phyloP scores from a whole-genome alignment of 1,140 invertebrate species.

The Drosophila pruinosa region DNA sequence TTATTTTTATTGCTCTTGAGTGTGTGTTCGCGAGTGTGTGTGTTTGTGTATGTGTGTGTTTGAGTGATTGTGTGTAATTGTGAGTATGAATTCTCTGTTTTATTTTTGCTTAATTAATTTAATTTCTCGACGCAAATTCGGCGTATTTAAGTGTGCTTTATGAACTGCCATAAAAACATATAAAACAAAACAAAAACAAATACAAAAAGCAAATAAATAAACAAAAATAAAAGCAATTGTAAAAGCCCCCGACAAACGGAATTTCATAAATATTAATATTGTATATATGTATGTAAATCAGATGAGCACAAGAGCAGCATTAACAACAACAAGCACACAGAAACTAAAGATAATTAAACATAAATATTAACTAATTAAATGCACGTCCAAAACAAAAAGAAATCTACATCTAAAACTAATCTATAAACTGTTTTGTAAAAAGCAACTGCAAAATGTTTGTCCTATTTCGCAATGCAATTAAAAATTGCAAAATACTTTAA shows the following conservation, averaged over 20 bases:
- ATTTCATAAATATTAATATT: slow-evolving; percentile 72
- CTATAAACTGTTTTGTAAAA: slow-evolving; percentile 33
- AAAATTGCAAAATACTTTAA: slow-evolving; percentile 70
- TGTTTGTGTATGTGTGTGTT: slow-evolving; percentile 26
- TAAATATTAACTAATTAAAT: slow-evolving; percentile 55
- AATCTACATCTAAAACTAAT: not conserved
- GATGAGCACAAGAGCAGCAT: slow-evolving; percentile 22
- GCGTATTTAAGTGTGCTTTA: slow-evolving; percentile 74
- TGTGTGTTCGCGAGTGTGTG: slow-evolving; percentile 29
- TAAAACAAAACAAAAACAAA: slow-evolving; percentile 19
- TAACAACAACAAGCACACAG: slow-evolving; percentile 55
- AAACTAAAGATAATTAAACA: slow-evolving; percentile 61
- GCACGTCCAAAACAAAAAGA: slow-evolving; percentile 68
- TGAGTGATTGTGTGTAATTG: slow-evolving; percentile 51
- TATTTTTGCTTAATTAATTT: slow-evolving; percentile 77
- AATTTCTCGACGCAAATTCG: slow-evolving; percentile 68
- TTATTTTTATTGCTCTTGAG: slow-evolving; percentile 67
- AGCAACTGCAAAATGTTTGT: slow-evolving; percentile 33
- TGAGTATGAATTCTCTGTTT: slow-evolving; percentile 55
- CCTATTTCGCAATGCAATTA: slow-evolving; percentile 61
- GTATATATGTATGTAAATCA: slow-evolving; percentile 51
- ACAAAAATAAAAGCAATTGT: slow-evolving; percentile 33
- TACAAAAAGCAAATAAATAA: slow-evolving; percentile 18
- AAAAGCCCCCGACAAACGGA: slow-evolving; percentile 39
- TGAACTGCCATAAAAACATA: slow-evolving; percentile 74